Percentiles rank a stretch among this genome's conserved stretches.
These are phyloP conservation scores for Cyclophora punctaria DNA, from an alignment of 2,888 invertebrate species.

Conservation along the genomic window DNA sequence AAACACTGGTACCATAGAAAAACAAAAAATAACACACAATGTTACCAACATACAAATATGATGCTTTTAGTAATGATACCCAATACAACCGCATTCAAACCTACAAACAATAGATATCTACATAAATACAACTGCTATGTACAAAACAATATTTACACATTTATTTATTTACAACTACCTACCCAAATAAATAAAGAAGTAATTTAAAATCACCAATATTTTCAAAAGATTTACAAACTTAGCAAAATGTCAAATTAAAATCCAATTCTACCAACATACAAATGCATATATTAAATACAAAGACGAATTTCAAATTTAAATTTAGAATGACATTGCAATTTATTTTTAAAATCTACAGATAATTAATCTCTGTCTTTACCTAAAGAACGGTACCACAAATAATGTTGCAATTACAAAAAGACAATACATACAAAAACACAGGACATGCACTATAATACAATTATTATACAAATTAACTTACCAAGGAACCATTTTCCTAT, in stretches of 20 bases:
- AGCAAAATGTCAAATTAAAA: not conserved
- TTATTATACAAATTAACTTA: too few relatives aligned
- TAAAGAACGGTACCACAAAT: too few relatives aligned
- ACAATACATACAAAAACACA: too few relatives aligned
- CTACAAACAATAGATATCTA: conserved; percentile 5
- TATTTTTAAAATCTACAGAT: too few relatives aligned
- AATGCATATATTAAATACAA: too few relatives aligned
- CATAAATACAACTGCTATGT: conserved; percentile 15
- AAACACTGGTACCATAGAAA: conserved; percentile 51
- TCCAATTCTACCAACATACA: not conserved
- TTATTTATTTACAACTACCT: not conserved
- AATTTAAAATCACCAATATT: not conserved
- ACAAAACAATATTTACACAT: not conserved
- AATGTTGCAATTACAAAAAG: too few relatives aligned
- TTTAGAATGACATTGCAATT: not conserved
- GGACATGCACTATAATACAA: too few relatives aligned
- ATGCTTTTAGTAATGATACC: conserved; percentile 13
- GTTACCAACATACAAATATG: conserved; percentile 17
- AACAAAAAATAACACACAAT: conserved; percentile 19
- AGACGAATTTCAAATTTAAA: not conserved
- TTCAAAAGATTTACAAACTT: not conserved
- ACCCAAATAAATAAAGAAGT: not conserved
- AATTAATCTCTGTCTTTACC: too few relatives aligned
- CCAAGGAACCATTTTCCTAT: too few relatives aligned
- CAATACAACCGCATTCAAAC: not conserved